Percentiles rank a stretch among this genome's conserved stretches.
phyloP scores from a whole-genome alignment of 2,888 invertebrate genomes.

The Argynnis bischoffii region DNA sequence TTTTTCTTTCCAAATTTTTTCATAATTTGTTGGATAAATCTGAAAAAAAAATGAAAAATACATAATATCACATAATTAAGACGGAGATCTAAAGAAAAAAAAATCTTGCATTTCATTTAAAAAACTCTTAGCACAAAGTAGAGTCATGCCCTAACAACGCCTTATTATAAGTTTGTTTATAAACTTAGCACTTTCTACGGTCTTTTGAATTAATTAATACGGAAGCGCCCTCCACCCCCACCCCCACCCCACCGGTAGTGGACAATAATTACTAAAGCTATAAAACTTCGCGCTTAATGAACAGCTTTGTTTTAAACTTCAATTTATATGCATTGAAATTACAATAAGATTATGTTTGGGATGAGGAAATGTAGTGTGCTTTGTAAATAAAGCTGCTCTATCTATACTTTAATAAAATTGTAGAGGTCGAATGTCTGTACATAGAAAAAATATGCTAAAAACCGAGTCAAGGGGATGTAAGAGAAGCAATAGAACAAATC shows the following conservation, averaged over 20 bases:
- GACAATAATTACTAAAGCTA: slow-evolving; percentile 29
- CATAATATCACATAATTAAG: no score
- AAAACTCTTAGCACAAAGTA: not conserved
- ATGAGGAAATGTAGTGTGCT: not conserved
- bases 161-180: slow-evolving; percentile 32
- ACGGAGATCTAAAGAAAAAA: no score
- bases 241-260: slow-evolving; percentile 20
- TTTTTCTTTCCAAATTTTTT: no score
- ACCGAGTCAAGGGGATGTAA: no score
- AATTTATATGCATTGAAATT: slow-evolving; percentile 25
- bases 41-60: no score
- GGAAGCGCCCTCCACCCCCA: slow-evolving; percentile 1
- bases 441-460: no score
- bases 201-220: slow-evolving; percentile 28
- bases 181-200: slow-evolving; percentile 27
- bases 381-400: no score
- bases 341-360: slow-evolving; percentile 17
- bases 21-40: no score
- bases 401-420: no score
- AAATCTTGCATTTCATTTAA: not conserved
- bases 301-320: slow-evolving; percentile 26
- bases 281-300: slow-evolving; percentile 30
- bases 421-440: no score
- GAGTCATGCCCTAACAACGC: slow-evolving; percentile 3
- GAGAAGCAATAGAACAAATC: no score